phyloP scores from a whole-genome alignment of 2,888 invertebrate genomes.

The Melipona beecheii region DNA sequence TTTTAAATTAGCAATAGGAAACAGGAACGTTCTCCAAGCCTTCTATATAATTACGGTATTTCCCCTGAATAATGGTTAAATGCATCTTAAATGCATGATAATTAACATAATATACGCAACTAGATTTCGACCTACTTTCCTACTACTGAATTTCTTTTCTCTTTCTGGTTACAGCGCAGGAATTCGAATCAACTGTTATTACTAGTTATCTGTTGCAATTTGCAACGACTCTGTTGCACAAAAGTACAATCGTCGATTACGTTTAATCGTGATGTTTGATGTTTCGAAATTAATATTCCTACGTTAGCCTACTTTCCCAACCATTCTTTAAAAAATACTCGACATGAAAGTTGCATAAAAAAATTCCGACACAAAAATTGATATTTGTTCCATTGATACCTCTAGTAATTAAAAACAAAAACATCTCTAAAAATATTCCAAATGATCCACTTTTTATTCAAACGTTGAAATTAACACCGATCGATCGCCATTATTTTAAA shows the following conservation, averaged over 20 bases:
- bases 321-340: background rate
- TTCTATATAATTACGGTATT: constrained; percentile 14
- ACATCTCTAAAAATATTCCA: no score
- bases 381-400: background rate
- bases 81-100: constrained; percentile 5
- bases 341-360: background rate
- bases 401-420: background rate
- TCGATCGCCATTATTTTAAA: no score
- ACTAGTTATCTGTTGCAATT: background rate
- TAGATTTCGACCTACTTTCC: constrained; percentile 50
- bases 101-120: constrained; percentile 45
- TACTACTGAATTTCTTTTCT: constrained; percentile 21
- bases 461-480: no score
- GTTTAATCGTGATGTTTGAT: background rate
- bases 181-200: constrained; percentile 14
- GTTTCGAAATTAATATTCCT: background rate
- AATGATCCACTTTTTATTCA: no score
- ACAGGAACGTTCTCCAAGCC: constrained; percentile 9
- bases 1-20: constrained; percentile 17
- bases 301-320: background rate
- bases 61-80: constrained; percentile 13
- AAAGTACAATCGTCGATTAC: background rate
- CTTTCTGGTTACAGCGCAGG: constrained; percentile 1
- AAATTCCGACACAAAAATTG: background rate
- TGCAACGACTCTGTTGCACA: no score